phyloP scores from a whole-genome alignment of 2,797 vertebrate genomes.

The Microctenopoma stevenorrisi region DNA sequence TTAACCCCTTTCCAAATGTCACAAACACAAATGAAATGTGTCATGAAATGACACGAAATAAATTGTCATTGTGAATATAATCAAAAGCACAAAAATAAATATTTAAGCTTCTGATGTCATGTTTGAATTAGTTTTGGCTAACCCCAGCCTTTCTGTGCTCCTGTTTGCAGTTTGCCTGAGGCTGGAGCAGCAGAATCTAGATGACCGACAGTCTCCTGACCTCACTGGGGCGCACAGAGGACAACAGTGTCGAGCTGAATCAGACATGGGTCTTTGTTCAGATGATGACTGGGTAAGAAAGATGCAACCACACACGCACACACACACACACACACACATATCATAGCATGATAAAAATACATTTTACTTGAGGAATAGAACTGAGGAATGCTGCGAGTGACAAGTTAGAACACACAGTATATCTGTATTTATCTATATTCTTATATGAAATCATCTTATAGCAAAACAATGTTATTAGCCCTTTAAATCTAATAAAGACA shows the following conservation, averaged over 20 bases:
- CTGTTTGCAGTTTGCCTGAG: conserved; percentile 61
- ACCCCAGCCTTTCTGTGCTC: neutral
- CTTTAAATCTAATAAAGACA: too few species aligned
- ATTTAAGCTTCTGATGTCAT: neutral
- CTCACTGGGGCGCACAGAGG: neutral
- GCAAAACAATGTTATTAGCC: too few species aligned
- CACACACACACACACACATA: conserved; percentile 1
- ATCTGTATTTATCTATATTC: too few species aligned
- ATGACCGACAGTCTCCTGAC: neutral
- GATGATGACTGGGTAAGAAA: conserved; percentile 78
- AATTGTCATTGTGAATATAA: too few species aligned
- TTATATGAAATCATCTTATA: too few species aligned
- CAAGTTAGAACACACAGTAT: too few species aligned
- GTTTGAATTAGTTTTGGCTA: conserved; percentile 17
- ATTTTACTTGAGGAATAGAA: too few species aligned
- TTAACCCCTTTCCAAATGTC: too few species aligned
- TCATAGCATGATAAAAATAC: too few species aligned
- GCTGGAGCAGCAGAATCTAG: conserved; percentile 27
- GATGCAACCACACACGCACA: neutral
- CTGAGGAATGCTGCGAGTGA: too few species aligned
- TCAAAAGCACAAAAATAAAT: neutral
- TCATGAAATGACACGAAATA: too few species aligned
- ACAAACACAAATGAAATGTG: too few species aligned
- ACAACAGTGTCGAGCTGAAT: conserved; percentile 35
- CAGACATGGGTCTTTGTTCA: conserved; percentile 64